Base-by-base conservation (phyloP, 2,113 vertebrate species). In the Callospermophilus lateralis region DNA sequence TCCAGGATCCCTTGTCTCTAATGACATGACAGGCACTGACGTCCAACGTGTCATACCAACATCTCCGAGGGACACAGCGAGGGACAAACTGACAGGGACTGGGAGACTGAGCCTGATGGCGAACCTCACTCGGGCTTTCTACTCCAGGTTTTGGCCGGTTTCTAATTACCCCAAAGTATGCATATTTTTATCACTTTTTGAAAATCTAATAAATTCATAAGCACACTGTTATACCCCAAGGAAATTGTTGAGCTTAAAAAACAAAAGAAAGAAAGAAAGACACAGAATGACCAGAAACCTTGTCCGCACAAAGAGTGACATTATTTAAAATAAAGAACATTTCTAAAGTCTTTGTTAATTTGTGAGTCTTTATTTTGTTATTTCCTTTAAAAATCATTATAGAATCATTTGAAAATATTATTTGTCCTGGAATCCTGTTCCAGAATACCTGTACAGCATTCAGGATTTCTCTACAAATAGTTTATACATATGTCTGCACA, bases 111-210 rank as follows among this genome's bases (percentile, higher is more conserved):
- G 55, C 6, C 17, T 78, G 96, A 95, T 8, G 67, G 73, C 58
- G 0, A 9, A 28, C 91, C 84, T 61, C 61, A 65, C 34, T 55
- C n/a, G 87, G 28, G 45, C 22, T 96, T 95, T 80, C 53, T 84
- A 63, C 67, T 85, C 34, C n/a, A 76, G 92, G 94, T 93, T n/a
- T 95, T 95, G 93, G 94, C 95, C 90, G 84, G 58, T 88, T 93
- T 95, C 92, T 81, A 72, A 53, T 93, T 73, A 80, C 88, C 89
- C 55, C 55, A 92, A 97, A 72, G 72, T 85, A 92, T 81, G 80
- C 67, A 84, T 30, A 42, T 72, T 95, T 26, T 32, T 42, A 95
- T 73, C 76, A 42, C 89, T 63, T 94, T 83, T 16, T 84, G 78
- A 72, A 93, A 95, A 78, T 68, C 68, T 93, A 93, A 81, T 93